Conservation (phyloP, 2,797 vertebrate genomes). For the Notamacropus eugenii region DNA sequence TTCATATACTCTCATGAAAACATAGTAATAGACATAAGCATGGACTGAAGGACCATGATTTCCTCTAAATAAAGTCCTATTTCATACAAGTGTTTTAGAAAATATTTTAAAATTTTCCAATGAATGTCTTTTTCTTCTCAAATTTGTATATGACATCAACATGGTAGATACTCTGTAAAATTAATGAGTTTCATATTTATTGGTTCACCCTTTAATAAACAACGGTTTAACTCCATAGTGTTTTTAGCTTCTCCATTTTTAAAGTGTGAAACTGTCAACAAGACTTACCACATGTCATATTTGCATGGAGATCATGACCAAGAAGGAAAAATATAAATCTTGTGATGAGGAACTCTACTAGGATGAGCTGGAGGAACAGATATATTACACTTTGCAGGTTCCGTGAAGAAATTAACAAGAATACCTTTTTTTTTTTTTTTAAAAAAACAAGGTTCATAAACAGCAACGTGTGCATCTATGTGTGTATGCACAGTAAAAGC, state of each 20-base stretch:
- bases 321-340: constrained; percentile 42
- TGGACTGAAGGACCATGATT: not conserved
- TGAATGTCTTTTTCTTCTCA: not conserved
- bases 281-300: not conserved
- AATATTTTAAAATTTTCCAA: not conserved
- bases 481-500: not conserved
- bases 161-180: constrained; percentile 51
- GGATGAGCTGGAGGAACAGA: constrained; percentile 69
- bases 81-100: constrained; percentile 23
- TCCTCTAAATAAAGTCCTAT: constrained; percentile 19
- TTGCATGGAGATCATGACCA: constrained; percentile 4
- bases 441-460: not conserved
- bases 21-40: constrained; percentile 1
- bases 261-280: constrained; percentile 16
- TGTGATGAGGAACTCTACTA: constrained; percentile 58
- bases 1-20: constrained; percentile 38
- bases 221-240: constrained; percentile 44
- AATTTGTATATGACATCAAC: constrained; percentile 22
- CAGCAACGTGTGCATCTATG: not conserved
- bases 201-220: constrained; percentile 35
- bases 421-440: not conserved
- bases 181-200: constrained; percentile 27
- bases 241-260: not conserved
- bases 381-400: constrained; percentile 5
- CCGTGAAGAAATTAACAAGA: constrained; percentile 7